Base-by-base conservation (phyloP, 2,797 vertebrate genomes). In the Glyptemys insculpta region DNA sequence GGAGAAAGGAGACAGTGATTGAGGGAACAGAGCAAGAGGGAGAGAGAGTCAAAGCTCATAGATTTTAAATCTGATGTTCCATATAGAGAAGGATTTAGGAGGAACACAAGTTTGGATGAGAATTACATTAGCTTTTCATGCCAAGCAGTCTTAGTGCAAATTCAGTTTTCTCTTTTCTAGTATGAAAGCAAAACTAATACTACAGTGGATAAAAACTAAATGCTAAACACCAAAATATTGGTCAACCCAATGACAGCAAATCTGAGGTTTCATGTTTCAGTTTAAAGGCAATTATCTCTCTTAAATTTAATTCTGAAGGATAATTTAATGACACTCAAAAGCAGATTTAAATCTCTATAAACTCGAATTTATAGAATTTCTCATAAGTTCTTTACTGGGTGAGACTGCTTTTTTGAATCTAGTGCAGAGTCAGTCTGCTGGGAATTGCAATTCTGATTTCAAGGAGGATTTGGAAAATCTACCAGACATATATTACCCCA, bases 201-300 rank as follows among this genome's bases (percentile, higher is more conserved):
- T 34, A 52, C 34, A 88, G 47, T 6, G 81, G 78, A 87, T 29
- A 79, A 81, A 94, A 87, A 79, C n/a, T 74, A 0, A 31, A n/a
- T 25, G 29, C 54, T 82, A 88, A 91, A 79, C 78, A 89, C 65
- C 49, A 82, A 91, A 93, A 79, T 79, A 93, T 79, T 92, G 89
- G 59, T 56, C 83, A 74, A 23, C 49, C 53, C 59, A 52, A 37
- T 87, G 86, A 91, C 83, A 91, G 86, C 59, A 56, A 14, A 74
- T 34, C 80, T 37, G 53, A 57, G 4, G 19, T 49, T 52, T 74
- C 72, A 50, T 27, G 10, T 56, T 87, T 57, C 44, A 81, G 59
- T n/a, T 82, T 53, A 83, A 50, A 68, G 68, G 79, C 34, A 86
- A 50, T 81, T 80, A 50, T 65, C 81, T 81, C 76, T 29, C 81